Base-by-base conservation (phyloP, 2,797 vertebrate species). In the Artibeus jamaicensis region DNA sequence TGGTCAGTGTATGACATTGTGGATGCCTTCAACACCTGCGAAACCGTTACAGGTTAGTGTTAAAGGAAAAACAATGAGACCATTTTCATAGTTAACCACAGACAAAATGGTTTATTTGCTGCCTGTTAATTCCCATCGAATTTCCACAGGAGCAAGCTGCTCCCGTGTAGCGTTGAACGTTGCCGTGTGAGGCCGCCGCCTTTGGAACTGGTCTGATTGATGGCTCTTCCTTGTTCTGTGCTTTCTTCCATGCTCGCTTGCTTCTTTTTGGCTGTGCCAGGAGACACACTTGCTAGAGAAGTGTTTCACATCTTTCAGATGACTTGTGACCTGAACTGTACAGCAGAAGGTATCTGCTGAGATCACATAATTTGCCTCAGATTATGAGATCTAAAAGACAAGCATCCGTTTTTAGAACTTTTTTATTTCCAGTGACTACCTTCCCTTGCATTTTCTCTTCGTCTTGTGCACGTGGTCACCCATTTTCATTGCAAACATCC, bases 271-370 rank as follows among this genome's bases (percentile, higher is more conserved):
- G 99, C 99, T 99, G 98, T 95, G 98, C 99, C 99, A 99, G 99
- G 99, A 99, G 99, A 99, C 98, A 98, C 99, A 97, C 99, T 99
- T 98, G 99, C 99, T 99, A 98, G 99, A 99, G 99, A 99, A 98
- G 99, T 99, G 98, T 99, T 99, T 99, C 99, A 99, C 99, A 98
- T 99, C 99, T 99, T 99, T 99, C 99, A 99, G 99, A 99, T 99
- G 99, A 99, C 99, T 99, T 99, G 99, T 99, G 99, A 99, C 99
- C 99, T 98, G 99, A 99, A 99, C 99, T 99, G 99, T 99, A 99
- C 99, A 99, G 99, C 99, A 99, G 99, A 99, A 99, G 99, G 99
- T 99, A 99, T 99, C 99, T 99, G 99, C 99, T 99, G 99, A 98
- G 98, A 99, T 99, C 99, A 98, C 99, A 98, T 99, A 98, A 99